phyloP scores from a whole-genome alignment of 1,140 invertebrate genomes.

The Wiebesia pumilae region DNA sequence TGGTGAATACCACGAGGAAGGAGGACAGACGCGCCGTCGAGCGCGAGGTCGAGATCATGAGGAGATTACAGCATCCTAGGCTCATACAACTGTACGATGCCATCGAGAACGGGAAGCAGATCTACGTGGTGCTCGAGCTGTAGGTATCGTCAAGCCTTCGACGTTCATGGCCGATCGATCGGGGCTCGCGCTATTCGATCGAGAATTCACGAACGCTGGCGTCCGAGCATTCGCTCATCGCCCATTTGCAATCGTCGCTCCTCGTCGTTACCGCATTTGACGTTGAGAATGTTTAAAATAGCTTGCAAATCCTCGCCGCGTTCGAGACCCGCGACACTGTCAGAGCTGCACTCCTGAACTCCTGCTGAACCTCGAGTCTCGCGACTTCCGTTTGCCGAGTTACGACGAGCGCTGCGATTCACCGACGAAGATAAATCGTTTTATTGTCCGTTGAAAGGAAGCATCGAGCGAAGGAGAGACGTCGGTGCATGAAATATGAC shows the following conservation, averaged over 20 bases:
- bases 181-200: background rate
- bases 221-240: background rate
- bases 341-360: too few relatives aligned
- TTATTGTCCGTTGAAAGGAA: too few relatives aligned
- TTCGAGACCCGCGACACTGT: too few relatives aligned
- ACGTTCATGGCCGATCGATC: background rate
- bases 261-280: too few relatives aligned
- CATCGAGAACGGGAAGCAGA: slow-evolving; percentile 92
- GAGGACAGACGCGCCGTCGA: slow-evolving; percentile 94
- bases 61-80: slow-evolving; percentile 91
- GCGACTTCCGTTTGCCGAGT: too few relatives aligned
- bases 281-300: background rate
- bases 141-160: slow-evolving; percentile 78
- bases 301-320: background rate
- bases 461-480: background rate
- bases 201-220: background rate
- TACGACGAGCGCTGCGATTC: too few relatives aligned
- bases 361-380: too few relatives aligned
- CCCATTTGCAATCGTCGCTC: background rate
- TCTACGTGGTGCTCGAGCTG: slow-evolving; percentile 97
- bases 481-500: background rate
- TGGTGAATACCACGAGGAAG: slow-evolving; percentile 88
- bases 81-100: slow-evolving; percentile 97
- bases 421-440: too few relatives aligned
- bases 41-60: slow-evolving; percentile 97